A percentile compares a stretch with the other conserved stretches of the same genome.
phyloP scores from a whole-genome alignment of 2,113 vertebrate genomes.

The Leptosomus discolor region DNA sequence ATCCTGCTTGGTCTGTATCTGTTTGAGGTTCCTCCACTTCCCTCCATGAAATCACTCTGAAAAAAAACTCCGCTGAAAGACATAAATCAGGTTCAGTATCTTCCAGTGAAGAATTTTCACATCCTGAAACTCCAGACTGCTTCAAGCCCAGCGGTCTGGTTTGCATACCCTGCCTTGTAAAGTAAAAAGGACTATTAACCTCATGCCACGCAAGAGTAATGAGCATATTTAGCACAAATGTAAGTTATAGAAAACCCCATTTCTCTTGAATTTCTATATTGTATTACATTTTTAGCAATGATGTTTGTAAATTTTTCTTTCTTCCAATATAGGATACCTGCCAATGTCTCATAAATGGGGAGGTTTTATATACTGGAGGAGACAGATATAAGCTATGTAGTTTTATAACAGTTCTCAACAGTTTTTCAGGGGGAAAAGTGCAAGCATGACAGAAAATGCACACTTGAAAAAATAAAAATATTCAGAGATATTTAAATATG shows the following conservation, averaged over 20 bases:
- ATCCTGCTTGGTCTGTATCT: neutral
- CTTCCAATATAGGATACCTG: neutral
- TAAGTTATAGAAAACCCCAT: neutral
- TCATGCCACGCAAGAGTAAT: neutral
- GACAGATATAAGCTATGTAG: neutral
- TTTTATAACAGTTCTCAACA: neutral
- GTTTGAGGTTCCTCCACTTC: neutral
- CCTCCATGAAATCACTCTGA: neutral
- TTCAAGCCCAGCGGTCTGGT: neutral
- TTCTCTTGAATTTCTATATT: slow-evolving; percentile 1
- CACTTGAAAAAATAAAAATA: neutral
- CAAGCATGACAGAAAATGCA: neutral
- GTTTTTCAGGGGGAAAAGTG: neutral
- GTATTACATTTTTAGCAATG: neutral
- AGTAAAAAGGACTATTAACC: neutral
- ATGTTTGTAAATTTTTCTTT: neutral
- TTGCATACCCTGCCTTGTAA: neutral
- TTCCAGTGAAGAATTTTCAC: neutral
- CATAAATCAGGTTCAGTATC: neutral
- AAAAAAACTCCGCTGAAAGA: neutral
- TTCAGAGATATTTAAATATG: neutral
- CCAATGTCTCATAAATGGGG: neutral
- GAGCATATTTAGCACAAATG: neutral
- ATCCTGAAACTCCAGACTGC: neutral
- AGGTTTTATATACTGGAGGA: neutral